These are phyloP conservation scores for Acrocephalus scirpaceus DNA, from an alignment of 2,797 vertebrate genomes.

Conservation along the genomic window DNA sequence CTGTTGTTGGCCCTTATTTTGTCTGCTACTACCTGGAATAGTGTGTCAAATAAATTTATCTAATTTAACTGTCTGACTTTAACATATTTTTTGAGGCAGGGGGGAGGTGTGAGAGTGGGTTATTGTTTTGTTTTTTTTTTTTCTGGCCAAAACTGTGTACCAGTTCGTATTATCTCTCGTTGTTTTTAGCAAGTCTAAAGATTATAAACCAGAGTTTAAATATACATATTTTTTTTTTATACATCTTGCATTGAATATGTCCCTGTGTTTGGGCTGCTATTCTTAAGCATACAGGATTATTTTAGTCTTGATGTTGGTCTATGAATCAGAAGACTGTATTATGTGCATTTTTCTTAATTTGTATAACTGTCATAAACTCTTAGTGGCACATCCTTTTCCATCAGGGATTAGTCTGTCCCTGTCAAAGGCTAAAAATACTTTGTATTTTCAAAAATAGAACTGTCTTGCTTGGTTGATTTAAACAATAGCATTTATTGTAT, in stretches of 20 bases:
- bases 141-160: background rate
- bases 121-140: fast-evolving
- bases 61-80: background rate
- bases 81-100: background rate
- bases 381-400: background rate
- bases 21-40: background rate
- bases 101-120: fast-evolving
- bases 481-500: background rate
- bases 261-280: background rate
- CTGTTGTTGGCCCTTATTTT: background rate
- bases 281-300: background rate
- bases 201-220: background rate
- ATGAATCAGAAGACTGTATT: background rate
- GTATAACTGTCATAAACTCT: background rate
- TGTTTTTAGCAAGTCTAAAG: background rate
- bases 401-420: background rate
- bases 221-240: background rate
- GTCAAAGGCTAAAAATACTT: background rate
- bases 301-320: background rate
- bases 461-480: background rate
- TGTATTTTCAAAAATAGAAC: background rate
- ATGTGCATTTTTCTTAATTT: background rate
- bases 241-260: background rate
- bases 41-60: background rate
- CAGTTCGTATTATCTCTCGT: background rate